Evolutionary conservation across 2,113 vertebrate species (phyloP).

Genomic region (Xiphorhynchus elegans): DNA sequence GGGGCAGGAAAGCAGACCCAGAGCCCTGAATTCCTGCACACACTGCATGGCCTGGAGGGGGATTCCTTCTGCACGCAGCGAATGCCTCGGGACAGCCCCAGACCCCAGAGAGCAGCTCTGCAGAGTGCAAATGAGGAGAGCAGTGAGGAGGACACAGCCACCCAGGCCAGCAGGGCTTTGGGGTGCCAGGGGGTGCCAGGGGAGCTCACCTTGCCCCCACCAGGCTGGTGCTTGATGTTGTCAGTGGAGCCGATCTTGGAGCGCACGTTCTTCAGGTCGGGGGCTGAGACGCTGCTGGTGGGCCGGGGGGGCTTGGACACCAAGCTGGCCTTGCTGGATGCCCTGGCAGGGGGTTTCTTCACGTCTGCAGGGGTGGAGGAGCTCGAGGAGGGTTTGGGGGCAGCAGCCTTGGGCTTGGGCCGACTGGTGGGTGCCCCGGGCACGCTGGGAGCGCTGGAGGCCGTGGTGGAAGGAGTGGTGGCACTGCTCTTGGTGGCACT

Average conservation of each 20-base stretch:
- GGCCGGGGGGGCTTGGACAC: slow-evolving; percentile 64
- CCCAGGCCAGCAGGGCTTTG: not conserved
- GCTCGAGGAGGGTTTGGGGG: slow-evolving; percentile 58
- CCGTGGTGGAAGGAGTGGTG: slow-evolving; percentile 30
- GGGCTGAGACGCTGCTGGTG: slow-evolving; percentile 67
- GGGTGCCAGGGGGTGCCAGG: too few relatives aligned
- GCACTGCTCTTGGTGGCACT: slow-evolving; percentile 52
- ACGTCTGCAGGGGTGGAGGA: slow-evolving; percentile 53
- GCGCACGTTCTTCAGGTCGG: slow-evolving; percentile 84
- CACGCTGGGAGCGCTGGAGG: slow-evolving; percentile 52
- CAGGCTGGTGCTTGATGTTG: slow-evolving; percentile 92
- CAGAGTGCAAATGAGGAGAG: not conserved
- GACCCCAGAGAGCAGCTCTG: not conserved
- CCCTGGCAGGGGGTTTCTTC: slow-evolving; percentile 78
- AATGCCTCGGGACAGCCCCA: not conserved
- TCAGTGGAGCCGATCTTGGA: slow-evolving; percentile 93
- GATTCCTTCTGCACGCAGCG: not conserved
- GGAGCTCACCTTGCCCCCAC: slow-evolving; percentile 88
- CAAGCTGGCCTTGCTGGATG: not conserved
- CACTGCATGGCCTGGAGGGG: not conserved
- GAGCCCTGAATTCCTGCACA: not conserved
- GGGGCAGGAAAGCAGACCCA: not conserved
- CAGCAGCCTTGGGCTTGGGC: slow-evolving; percentile 65
- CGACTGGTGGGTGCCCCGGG: slow-evolving; percentile 38
- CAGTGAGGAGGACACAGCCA: not conserved